A percentile compares a stretch with the other conserved stretches of the same genome.
Evolutionary conservation across 1,140 invertebrate genomes (phyloP).

Genomic region (Plectrocnemia conspersa): DNA sequence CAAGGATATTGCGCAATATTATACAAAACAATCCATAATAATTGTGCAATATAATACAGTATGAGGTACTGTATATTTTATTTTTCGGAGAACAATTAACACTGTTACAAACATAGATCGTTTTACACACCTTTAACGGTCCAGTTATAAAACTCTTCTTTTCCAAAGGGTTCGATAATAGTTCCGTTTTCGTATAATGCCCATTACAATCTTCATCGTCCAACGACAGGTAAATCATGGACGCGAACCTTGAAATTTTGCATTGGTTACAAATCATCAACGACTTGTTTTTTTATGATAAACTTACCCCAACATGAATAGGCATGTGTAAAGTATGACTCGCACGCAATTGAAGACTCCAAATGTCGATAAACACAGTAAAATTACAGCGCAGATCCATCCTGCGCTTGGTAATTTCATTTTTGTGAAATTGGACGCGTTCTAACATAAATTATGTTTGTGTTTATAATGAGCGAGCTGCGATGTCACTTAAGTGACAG

Average conservation of each 20-base stretch:
- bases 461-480: too few relatives aligned
- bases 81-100: not conserved
- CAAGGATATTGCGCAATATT: not conserved
- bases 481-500: too few relatives aligned
- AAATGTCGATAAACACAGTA: constrained; percentile 3
- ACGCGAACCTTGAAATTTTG: not conserved
- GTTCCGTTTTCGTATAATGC: not conserved
- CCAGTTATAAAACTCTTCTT: not conserved
- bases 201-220: not conserved
- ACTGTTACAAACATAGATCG: not conserved
- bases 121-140: not conserved
- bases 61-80: not conserved
- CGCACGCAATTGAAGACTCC: not conserved
- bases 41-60: too few relatives aligned
- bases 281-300: not conserved
- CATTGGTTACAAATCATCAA: not conserved
- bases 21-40: not conserved
- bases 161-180: constrained; percentile 2
- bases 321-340: not conserved
- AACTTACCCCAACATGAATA: not conserved
- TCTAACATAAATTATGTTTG: too few relatives aligned
- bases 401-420: not conserved
- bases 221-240: not conserved
- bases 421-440: too few relatives aligned
- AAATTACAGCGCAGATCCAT: not conserved